These are phyloP conservation scores for Echeneis naucrates DNA, from an alignment of 2,797 vertebrate species.

Conservation along the genomic window DNA sequence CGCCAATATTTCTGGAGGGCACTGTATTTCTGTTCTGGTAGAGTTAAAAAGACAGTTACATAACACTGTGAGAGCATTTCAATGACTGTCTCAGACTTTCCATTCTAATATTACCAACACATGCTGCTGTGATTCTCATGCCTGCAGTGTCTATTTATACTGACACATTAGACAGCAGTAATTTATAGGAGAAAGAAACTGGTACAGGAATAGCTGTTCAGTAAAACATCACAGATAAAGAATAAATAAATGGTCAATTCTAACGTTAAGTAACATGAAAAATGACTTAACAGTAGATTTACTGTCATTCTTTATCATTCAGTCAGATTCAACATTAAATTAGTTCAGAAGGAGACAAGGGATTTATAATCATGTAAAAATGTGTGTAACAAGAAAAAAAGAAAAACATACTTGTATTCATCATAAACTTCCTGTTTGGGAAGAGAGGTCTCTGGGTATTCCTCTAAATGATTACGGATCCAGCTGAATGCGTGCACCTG, in stretches of 20 bases:
- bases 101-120: slow-evolving; percentile 86
- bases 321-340: background rate
- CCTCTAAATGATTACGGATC: slow-evolving; percentile 97
- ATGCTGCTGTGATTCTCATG: slow-evolving; percentile 78
- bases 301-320: too few relatives aligned
- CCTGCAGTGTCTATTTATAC: slow-evolving; percentile 80
- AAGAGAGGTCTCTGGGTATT: slow-evolving; percentile 97
- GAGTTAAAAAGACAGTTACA: slow-evolving; percentile 79
- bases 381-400: background rate
- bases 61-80: slow-evolving; percentile 79
- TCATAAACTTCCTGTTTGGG: slow-evolving; percentile 99
- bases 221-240: slow-evolving; percentile 12
- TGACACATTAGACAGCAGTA: slow-evolving; percentile 61
- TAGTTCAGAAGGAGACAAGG: background rate
- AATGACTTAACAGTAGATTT: too few relatives aligned
- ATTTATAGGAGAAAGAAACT: slow-evolving; percentile 61
- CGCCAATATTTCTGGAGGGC: slow-evolving; percentile 72
- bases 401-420: slow-evolving; percentile 92
- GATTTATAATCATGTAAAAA: background rate
- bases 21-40: slow-evolving; percentile 75
- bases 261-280: background rate
- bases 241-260: slow-evolving; percentile 11
- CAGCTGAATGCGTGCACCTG: slow-evolving; percentile 98
- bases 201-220: slow-evolving; percentile 37
- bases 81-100: slow-evolving; percentile 83